These are phyloP conservation scores for Periophthalmus modestus DNA, from an alignment of 2,113 vertebrate species.

Conservation along the genomic window DNA sequence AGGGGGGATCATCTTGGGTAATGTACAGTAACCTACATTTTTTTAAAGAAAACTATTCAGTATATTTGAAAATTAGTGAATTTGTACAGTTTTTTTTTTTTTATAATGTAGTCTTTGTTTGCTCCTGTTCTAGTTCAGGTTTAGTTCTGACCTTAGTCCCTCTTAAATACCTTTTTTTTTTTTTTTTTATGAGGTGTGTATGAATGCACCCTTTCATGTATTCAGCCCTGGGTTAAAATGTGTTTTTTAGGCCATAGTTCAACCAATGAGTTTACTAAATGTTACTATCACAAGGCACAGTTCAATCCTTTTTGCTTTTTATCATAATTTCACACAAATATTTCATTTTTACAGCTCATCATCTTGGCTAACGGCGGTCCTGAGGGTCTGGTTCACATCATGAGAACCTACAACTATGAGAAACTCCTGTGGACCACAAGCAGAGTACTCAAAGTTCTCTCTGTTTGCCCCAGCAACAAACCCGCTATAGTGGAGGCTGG, in stretches of 20 bases:
- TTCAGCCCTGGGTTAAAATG: too few species aligned
- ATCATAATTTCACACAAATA: background rate
- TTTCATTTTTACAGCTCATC: conserved; percentile 82
- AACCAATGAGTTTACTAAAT: background rate
- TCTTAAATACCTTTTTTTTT: too few species aligned
- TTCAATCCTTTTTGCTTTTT: background rate
- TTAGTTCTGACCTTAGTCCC: too few species aligned
- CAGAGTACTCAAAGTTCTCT: conserved; percentile 95
- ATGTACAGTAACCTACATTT: too few species aligned
- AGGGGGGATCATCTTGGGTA: too few species aligned
- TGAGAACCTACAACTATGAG: conserved; percentile 92
- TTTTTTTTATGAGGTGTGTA: background rate
- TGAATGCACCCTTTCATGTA: background rate
- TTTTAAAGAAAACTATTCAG: too few species aligned
- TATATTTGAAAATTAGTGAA: too few species aligned
- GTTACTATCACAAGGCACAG: background rate
- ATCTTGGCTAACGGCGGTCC: conserved; percentile 92
- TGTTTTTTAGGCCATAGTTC: background rate
- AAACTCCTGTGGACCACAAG: conserved; percentile 98
- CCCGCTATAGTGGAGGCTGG: conserved; percentile 95
- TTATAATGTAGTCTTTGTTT: background rate
- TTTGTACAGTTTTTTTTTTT: too few species aligned
- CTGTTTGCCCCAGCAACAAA: conserved; percentile 97
- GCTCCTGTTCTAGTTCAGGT: background rate
- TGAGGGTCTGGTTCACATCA: conserved; percentile 93